Evolutionary conservation across 2,888 invertebrate species (phyloP).

Genomic region (Rhorus exstirpatorius): DNA sequence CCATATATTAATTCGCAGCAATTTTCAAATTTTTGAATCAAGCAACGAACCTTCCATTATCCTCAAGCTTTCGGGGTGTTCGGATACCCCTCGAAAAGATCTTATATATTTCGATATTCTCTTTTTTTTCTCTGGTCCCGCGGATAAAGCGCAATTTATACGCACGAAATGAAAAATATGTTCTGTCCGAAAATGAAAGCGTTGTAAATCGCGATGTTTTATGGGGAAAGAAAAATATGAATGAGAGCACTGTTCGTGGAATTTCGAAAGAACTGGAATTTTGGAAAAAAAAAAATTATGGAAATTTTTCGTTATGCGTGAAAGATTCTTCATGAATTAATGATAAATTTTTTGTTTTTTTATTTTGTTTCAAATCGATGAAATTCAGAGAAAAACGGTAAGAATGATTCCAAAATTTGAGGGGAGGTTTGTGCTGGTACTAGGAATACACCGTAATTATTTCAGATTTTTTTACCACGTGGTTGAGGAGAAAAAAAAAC

Average conservation of each 20-base stretch:
- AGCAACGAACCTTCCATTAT: neutral
- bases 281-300: constrained; percentile 21
- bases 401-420: no score
- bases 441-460: no score
- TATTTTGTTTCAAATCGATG: no score
- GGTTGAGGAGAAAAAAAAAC: no score
- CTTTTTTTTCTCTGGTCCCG: neutral
- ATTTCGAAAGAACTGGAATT: neutral
- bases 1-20: no score
- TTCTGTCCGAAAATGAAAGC: constrained; percentile 16
- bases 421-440: no score
- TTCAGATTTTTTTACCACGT: no score
- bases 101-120: constrained; percentile 3
- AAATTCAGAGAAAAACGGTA: no score
- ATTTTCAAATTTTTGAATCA: no score
- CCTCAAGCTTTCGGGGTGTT: neutral
- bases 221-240: neutral
- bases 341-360: no score
- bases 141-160: constrained; percentile 2
- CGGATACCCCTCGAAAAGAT: neutral
- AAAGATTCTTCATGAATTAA: neutral
- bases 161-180: neutral
- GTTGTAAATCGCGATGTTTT: neutral
- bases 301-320: constrained; percentile 5
- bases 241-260: neutral